Percentiles rank a stretch among this genome's conserved stretches.
These are phyloP conservation scores for Sturmia bella DNA, from an alignment of 2,888 invertebrate genomes.

Conservation along the genomic window DNA sequence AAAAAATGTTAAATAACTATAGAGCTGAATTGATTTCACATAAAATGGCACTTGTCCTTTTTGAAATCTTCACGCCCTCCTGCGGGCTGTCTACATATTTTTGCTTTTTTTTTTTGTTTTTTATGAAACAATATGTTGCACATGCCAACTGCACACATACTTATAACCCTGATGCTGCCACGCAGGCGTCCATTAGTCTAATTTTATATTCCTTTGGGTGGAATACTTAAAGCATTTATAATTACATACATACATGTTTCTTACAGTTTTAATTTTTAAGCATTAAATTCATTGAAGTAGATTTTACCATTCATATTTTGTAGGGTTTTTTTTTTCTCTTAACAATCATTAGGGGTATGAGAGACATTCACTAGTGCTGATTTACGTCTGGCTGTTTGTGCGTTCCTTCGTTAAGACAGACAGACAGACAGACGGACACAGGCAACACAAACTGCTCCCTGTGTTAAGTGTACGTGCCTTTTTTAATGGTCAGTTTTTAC, in stretches of 20 bases:
- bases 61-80: slow-evolving; percentile 59
- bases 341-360: slow-evolving; percentile 14
- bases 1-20: slow-evolving; percentile 45
- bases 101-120: slow-evolving; percentile 4
- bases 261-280: slow-evolving; percentile 42
- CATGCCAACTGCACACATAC: no score
- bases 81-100: slow-evolving; percentile 40
- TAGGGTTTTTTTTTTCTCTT: slow-evolving; percentile 30
- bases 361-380: background rate
- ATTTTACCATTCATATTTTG: slow-evolving; percentile 3
- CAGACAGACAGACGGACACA: no score
- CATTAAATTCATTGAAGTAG: slow-evolving; percentile 78
- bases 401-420: background rate
- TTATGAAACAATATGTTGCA: slow-evolving; percentile 64
- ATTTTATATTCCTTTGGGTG: slow-evolving; percentile 48
- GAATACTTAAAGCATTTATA: slow-evolving; percentile 57
- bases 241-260: no score
- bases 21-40: background rate
- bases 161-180: slow-evolving; percentile 18
- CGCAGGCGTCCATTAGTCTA: slow-evolving; percentile 65
- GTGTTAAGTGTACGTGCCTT: slow-evolving; percentile 72
- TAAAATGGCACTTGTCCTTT: slow-evolving; percentile 63
- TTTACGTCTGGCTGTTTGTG: slow-evolving; percentile 14
- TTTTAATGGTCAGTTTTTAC: slow-evolving; percentile 77
- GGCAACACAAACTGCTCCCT: no score